Evolutionary conservation across 2,113 vertebrate genomes (phyloP).

Genomic region (Gambusia holbrooki): DNA sequence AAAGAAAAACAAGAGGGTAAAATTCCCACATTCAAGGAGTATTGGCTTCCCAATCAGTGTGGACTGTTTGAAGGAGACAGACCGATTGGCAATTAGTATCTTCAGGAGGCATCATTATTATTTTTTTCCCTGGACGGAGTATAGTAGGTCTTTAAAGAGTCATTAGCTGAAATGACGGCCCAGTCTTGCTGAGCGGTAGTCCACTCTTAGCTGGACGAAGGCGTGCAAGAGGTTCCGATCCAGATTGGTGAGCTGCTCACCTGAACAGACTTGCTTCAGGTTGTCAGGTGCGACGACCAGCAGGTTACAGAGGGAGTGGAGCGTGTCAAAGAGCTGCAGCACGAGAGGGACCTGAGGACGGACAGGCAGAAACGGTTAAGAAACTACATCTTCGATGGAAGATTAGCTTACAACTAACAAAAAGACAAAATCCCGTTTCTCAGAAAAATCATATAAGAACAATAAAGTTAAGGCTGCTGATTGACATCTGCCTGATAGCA

Average conservation of each 20-base stretch:
- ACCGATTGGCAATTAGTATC: constrained; percentile 30
- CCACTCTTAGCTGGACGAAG: constrained; percentile 96
- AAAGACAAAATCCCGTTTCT: neutral
- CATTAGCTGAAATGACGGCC: constrained; percentile 96
- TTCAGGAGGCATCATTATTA: constrained; percentile 59
- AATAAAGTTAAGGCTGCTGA: neutral
- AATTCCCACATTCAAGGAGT: constrained; percentile 64
- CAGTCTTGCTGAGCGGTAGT: constrained; percentile 95
- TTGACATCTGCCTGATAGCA: neutral
- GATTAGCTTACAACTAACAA: neutral
- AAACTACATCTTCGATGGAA: neutral
- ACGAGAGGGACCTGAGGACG: constrained; percentile 89
- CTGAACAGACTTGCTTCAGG: constrained; percentile 98
- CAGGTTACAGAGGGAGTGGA: constrained; percentile 98
- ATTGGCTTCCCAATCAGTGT: constrained; percentile 24
- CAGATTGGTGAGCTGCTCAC: constrained; percentile 97
- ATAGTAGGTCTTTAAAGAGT: constrained; percentile 51
- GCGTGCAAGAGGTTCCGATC: constrained; percentile 97
- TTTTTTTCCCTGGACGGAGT: constrained; percentile 68
- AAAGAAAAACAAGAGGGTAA: constrained; percentile 49
- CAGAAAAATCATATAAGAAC: neutral
- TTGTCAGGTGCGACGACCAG: constrained; percentile 98
- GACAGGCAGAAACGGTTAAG: neutral
- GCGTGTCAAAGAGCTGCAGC: constrained; percentile 97
- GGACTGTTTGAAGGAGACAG: constrained; percentile 41